Percentiles rank a stretch among this genome's conserved stretches.
These are phyloP conservation scores for Monochamus saltuarius DNA, from an alignment of 1,140 invertebrate genomes.

Conservation along the genomic window DNA sequence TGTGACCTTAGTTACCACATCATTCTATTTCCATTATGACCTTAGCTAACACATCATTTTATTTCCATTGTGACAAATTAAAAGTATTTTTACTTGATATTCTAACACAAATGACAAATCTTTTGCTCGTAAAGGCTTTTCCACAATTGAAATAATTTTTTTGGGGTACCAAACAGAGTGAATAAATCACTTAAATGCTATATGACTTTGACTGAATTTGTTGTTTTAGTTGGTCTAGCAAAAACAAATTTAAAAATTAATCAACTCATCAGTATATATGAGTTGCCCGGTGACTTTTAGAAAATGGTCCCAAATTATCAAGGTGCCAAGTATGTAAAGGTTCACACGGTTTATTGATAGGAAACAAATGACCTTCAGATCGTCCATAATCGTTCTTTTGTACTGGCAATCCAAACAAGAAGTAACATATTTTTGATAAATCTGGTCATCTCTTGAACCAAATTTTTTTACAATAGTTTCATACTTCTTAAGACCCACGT, in stretches of 20 bases:
- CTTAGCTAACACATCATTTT: no score
- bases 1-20: no score
- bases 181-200: constrained; percentile 25
- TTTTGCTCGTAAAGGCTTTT: no score
- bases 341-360: constrained; percentile 33
- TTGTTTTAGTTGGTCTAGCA: constrained; percentile 21
- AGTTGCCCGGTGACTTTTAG: constrained; percentile 28
- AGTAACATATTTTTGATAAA: no score
- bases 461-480: no score
- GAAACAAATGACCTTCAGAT: constrained; percentile 39
- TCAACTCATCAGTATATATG: constrained; percentile 27
- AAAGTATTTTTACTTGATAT: no score
- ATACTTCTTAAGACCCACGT: no score
- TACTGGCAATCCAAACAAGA: no score
- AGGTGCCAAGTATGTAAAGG: constrained; percentile 36
- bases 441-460: no score
- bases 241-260: constrained; percentile 25
- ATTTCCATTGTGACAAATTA: no score
- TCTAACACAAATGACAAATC: no score
- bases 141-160: not conserved
- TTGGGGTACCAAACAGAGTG: constrained; percentile 15
- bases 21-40: no score
- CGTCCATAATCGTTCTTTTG: constrained; percentile 18
- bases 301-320: constrained; percentile 40
- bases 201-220: constrained; percentile 19